A percentile compares a stretch with the other conserved stretches of the same genome.
Conservation (phyloP, 2,888 invertebrate species). For the Therioaphis trifolii region DNA sequence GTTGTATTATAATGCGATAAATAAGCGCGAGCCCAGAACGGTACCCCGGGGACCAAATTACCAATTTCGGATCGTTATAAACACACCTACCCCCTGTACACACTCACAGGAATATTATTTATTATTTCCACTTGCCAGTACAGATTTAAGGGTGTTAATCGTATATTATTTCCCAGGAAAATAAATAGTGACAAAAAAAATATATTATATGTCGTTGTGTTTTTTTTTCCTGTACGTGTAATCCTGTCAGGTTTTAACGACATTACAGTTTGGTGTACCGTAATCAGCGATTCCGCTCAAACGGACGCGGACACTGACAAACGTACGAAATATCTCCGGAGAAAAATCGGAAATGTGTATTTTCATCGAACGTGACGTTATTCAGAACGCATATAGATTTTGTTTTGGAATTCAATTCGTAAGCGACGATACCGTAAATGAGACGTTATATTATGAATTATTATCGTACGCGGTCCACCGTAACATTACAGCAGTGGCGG, state of each 20-base stretch:
- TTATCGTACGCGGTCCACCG: neutral
- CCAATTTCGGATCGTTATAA: constrained; percentile 62
- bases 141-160: constrained; percentile 63
- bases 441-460: neutral
- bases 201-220: neutral
- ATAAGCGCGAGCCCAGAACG: constrained; percentile 52
- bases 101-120: constrained; percentile 53
- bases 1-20: constrained; percentile 62
- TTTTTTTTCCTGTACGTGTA: neutral
- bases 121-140: constrained; percentile 63
- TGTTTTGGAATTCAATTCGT: neutral
- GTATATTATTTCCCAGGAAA: constrained; percentile 39
- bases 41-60: constrained; percentile 62
- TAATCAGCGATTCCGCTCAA: neutral
- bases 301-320: neutral
- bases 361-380: neutral
- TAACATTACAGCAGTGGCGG: too few species aligned
- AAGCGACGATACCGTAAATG: neutral
- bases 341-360: neutral
- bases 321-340: neutral
- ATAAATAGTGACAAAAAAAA: constrained; percentile 27
- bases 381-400: neutral
- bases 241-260: constrained; percentile 10
- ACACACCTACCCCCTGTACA: constrained; percentile 30
- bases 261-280: neutral